Conservation (phyloP, 1,140 invertebrate species). For the Drosophila rufa region DNA sequence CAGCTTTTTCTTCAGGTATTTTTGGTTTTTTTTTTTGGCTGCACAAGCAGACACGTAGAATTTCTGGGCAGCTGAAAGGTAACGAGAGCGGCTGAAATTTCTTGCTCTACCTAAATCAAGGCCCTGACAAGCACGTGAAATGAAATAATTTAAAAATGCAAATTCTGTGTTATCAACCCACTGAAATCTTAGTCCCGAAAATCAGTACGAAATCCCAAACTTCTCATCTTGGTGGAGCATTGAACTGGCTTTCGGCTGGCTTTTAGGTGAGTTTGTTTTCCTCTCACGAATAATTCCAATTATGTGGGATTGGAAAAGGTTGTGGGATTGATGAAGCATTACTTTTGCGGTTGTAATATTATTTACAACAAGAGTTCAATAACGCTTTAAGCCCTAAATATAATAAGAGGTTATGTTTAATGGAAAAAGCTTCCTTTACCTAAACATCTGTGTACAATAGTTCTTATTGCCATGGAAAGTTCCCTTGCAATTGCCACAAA, state of each 20-base stretch:
- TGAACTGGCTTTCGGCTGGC: constrained; percentile 26
- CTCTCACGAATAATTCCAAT: constrained; percentile 28
- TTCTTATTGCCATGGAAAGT: constrained; percentile 1
- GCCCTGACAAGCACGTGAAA: constrained; percentile 75
- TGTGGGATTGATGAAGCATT: background rate
- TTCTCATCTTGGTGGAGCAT: constrained; percentile 16
- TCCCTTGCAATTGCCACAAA: constrained; percentile 5
- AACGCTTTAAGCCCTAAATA: no score
- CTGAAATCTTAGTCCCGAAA: constrained; percentile 57
- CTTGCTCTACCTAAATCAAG: constrained; percentile 70
- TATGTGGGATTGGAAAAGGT: constrained; percentile 4
- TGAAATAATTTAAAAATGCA: constrained; percentile 80
- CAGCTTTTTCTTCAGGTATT: constrained; percentile 1
- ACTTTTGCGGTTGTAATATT: background rate
- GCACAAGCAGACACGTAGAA: constrained; percentile 53
- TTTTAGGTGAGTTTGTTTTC: constrained; percentile 36
- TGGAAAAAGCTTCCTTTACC: background rate
- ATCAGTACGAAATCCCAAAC: constrained; percentile 48
- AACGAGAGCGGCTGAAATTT: constrained; percentile 42
- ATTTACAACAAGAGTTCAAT: background rate
- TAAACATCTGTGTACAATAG: background rate
- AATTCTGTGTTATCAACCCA: constrained; percentile 60
- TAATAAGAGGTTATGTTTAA: background rate
- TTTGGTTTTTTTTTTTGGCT: constrained; percentile 17
- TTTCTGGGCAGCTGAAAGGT: constrained; percentile 41